Evolutionary conservation across 2,888 invertebrate genomes (phyloP).

Genomic region (Limnephilus rhombicus): DNA sequence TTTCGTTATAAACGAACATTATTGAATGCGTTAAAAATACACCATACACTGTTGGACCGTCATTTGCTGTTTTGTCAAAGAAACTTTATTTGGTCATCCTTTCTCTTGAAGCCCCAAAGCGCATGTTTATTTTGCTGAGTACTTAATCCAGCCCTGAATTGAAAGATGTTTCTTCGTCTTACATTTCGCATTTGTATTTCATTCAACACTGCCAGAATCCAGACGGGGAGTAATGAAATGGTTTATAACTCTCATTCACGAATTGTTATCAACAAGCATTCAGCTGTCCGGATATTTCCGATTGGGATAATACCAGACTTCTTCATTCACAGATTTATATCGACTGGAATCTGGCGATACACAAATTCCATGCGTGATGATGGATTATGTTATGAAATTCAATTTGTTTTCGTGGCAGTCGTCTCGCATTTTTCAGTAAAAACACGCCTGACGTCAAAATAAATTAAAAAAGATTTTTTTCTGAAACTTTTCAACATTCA

Average conservation of each 20-base stretch:
- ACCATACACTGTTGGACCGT: too few relatives aligned
- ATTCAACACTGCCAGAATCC: neutral
- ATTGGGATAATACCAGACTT: conserved; percentile 22
- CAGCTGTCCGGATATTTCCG: conserved; percentile 9
- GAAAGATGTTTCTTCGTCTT: neutral
- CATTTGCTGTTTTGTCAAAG: too few relatives aligned
- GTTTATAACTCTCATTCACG: conserved; percentile 5
- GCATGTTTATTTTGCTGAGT: neutral
- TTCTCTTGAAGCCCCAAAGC: too few relatives aligned
- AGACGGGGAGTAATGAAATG: conserved; percentile 11
- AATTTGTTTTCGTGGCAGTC: neutral
- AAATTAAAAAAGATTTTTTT: neutral
- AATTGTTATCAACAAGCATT: conserved; percentile 25
- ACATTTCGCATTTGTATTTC: neutral
- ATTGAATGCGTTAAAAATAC: too few relatives aligned
- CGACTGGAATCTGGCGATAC: neutral
- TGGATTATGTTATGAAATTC: neutral
- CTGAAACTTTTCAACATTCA: neutral
- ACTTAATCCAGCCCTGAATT: neutral
- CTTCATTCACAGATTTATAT: conserved; percentile 40
- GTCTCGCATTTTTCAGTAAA: neutral
- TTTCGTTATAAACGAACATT: too few relatives aligned
- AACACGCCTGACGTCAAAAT: neutral
- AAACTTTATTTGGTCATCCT: too few relatives aligned
- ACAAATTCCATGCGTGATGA: neutral